These are phyloP conservation scores for Euzetes globulus DNA, from an alignment of 2,888 invertebrate species.

Conservation along the genomic window DNA sequence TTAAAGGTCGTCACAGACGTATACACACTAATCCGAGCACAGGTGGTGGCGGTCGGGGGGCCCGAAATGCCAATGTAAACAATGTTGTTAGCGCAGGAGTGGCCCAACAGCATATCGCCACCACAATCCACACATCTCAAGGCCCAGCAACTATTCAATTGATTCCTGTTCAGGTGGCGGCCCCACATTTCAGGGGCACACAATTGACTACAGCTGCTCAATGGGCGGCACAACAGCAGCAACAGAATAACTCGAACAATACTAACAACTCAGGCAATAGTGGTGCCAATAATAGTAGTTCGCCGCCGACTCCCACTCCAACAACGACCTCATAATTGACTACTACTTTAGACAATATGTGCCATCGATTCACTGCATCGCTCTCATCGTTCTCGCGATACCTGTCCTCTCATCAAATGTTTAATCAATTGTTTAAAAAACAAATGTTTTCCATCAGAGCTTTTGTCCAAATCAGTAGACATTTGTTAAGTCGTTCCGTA, in stretches of 20 bases:
- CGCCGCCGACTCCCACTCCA: constrained; percentile 25
- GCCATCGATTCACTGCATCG: constrained; percentile 14
- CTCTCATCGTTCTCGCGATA: too few species aligned
- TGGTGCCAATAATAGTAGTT: constrained; percentile 10
- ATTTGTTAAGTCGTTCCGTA: too few species aligned
- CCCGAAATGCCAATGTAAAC: constrained; percentile 17
- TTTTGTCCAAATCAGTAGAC: too few species aligned
- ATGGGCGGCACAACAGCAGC: constrained; percentile 5
- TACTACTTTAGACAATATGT: background rate
- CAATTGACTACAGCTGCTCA: background rate
- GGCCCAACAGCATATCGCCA: constrained; percentile 29
- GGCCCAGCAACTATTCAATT: constrained; percentile 36
- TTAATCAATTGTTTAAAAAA: too few species aligned
- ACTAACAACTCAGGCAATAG: background rate
- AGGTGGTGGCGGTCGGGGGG: constrained; percentile 20
- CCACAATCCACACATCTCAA: constrained; percentile 15
- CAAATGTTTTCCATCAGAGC: too few species aligned
- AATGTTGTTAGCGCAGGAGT: constrained; percentile 15
- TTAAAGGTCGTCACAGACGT: constrained; percentile 36
- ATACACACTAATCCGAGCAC: constrained; percentile 36
- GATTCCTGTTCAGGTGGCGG: constrained; percentile 36
- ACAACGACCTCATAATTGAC: constrained; percentile 26
- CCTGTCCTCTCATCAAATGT: too few species aligned
- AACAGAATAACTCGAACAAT: constrained; percentile 21
- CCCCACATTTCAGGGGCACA: constrained; percentile 17